Evolutionary conservation across 2,797 vertebrate species (phyloP), one percentile per base, ranked within the genome.

Genomic region (Psittacula derbiana): DNA sequence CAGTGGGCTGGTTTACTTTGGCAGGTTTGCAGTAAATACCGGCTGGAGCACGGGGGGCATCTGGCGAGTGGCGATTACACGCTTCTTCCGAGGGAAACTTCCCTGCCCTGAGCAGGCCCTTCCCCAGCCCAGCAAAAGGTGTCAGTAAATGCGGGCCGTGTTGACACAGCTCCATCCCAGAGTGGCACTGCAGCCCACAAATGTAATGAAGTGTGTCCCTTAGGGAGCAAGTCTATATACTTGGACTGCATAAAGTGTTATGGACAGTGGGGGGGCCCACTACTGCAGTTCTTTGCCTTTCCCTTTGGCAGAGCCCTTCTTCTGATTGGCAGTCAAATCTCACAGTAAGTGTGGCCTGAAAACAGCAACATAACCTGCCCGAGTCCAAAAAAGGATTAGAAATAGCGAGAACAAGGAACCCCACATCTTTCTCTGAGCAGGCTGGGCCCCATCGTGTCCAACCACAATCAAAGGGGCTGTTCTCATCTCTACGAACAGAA

Each of bases 11-110:
- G 88, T 97, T 98, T 97, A 75, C 96, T 98, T 98, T 96, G 97
- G 97, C 96, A 91, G 92, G 31, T 97, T 95, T 81, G 97, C 92
- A 80, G 94, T 98, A 97, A 98, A 98, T 95, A 96, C 87, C 28
- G 96, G 83, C 85, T 89, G 86, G 82, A 95, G 96, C 87, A 1
- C 38, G 92, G 96, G 96, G 97, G 98, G 97, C 96, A 97, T 98
- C 98, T 98, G 96, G 90, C 5, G 21, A 93, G 92, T 57, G 50
- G 92, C 76, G 93, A 97, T 98, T 97, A 97, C 97, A 94, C 13
- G 61, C 97, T 97, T 90, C 96, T 98, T 98, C 97, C 92, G 75
- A 94, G 97, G 97, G 97, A 98, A 98, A 98, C 97, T 97, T 97
- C 64, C 89, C 96, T 67, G 16, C 96, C 95, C 94, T 97, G 97